Conservation (phyloP, 1,140 invertebrate genomes). For the Sycobia sp. region DNA sequence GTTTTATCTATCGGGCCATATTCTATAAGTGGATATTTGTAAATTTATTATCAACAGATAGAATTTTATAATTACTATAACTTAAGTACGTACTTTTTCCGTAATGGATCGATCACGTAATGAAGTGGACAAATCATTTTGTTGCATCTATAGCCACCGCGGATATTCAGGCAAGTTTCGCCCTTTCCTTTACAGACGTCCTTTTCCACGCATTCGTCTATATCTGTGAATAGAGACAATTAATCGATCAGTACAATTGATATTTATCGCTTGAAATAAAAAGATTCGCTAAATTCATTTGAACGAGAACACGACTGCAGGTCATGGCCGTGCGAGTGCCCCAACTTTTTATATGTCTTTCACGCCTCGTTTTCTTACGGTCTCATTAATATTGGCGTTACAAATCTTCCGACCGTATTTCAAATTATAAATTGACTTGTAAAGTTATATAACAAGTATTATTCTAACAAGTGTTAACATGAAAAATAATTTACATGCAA, state of each 20-base stretch:
- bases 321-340: neutral
- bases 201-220: slow-evolving; percentile 82
- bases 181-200: slow-evolving; percentile 67
- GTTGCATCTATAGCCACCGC: slow-evolving; percentile 87
- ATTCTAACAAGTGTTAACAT: too few species aligned
- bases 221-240: slow-evolving; percentile 66
- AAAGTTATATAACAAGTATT: too few species aligned
- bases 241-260: neutral
- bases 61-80: too few species aligned
- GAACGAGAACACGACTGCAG: neutral
- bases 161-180: slow-evolving; percentile 88
- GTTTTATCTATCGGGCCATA: too few species aligned
- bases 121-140: slow-evolving; percentile 81
- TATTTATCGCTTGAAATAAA: neutral
- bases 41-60: too few species aligned
- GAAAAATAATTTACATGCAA: too few species aligned
- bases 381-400: neutral
- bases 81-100: slow-evolving; percentile 70
- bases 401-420: neutral
- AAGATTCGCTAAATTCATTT: slow-evolving; percentile 9
- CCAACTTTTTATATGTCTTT: neutral
- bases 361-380: neutral
- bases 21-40: too few species aligned
- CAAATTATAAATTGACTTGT: too few species aligned
- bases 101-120: slow-evolving; percentile 74